Base-by-base conservation (phyloP, 2,888 invertebrate species). In the Stenolophus ochropezus region DNA sequence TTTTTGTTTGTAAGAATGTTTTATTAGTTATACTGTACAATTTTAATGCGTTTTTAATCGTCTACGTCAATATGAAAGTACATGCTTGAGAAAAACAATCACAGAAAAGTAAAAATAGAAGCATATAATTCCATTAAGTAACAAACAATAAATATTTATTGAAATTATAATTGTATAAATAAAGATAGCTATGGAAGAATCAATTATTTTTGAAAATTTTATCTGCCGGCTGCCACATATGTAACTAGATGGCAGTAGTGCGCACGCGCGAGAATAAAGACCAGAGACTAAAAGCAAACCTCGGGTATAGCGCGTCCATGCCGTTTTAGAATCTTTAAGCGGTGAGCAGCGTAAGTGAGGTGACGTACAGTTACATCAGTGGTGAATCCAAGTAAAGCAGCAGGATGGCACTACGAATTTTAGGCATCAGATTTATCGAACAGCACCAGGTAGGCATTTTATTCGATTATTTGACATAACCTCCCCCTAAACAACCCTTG, bases 381-480 rank as follows among this genome's bases (percentile, higher is more conserved):
- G 78, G 71, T 82, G 85, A 87, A 87, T 87, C 27, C 27, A 47
- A 25, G 25, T 25, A 18, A 73, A 71, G 6, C 8, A 27, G 89
- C 88, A 88, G 89, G 89, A 94, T 94, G 94, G 92, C 93, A 89
- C 89, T 94, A 90, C 93, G 93, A 89, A 91, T 93, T 88, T 91
- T 93, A 85, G 90, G 92, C 85, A 90, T 91, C 84, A 92, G 90
- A 91, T 88, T 94, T 87, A 89, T 90, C 85, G 93, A 93, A 88
- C 93, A 93, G 88, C 93, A 81, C 18, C 81, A 93, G 92, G 93
- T 93, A 83, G 85, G 86, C 85, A 21, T n/a, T 56, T 11, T 53
- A 8, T 47, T 25, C 56, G 18, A 23, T 51, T 81, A 25, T 47
- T 75, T 18, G 11, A 77, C 49, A 23, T 73, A 53, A 53, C 65